These are phyloP conservation scores for Melieria picta DNA, from an alignment of 2,888 invertebrate genomes.

Conservation along the genomic window DNA sequence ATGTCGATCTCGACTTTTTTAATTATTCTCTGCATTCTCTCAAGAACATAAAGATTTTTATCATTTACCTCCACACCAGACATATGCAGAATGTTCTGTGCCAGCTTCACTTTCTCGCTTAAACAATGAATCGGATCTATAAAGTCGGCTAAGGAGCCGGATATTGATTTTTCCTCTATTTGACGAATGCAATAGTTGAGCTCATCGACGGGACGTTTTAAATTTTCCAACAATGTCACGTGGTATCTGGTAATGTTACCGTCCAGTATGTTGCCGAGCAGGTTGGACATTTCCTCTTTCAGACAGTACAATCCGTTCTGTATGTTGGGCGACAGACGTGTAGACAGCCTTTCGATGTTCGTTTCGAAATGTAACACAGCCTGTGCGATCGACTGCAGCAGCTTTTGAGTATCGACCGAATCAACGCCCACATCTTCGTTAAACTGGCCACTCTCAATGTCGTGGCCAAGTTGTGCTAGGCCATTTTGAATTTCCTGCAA, in stretches of 20 bases:
- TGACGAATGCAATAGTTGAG: slow-evolving; percentile 66
- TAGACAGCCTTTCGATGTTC: slow-evolving; percentile 60
- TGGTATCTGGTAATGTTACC: slow-evolving; percentile 60
- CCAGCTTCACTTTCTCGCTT: slow-evolving; percentile 59
- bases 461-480: slow-evolving; percentile 67
- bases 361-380: slow-evolving; percentile 64
- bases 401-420: slow-evolving; percentile 63
- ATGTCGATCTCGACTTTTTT: slow-evolving; percentile 59
- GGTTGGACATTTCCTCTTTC: slow-evolving; percentile 69
- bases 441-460: slow-evolving; percentile 63
- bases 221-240: slow-evolving; percentile 67
- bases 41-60: slow-evolving; percentile 53
- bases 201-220: slow-evolving; percentile 69
- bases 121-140: slow-evolving; percentile 62
- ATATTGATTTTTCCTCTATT: slow-evolving; percentile 63
- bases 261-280: slow-evolving; percentile 71
- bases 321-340: slow-evolving; percentile 53
- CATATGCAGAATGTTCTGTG: slow-evolving; percentile 56
- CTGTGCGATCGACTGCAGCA: slow-evolving; percentile 65
- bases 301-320: slow-evolving; percentile 61
- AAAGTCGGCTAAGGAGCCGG: slow-evolving; percentile 62
- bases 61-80: slow-evolving; percentile 52
- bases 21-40: slow-evolving; percentile 56
- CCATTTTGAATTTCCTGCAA: slow-evolving; percentile 71
- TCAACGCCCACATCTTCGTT: slow-evolving; percentile 58